These are phyloP conservation scores for Ophion ellenae DNA, from an alignment of 2,888 invertebrate genomes.

Conservation along the genomic window DNA sequence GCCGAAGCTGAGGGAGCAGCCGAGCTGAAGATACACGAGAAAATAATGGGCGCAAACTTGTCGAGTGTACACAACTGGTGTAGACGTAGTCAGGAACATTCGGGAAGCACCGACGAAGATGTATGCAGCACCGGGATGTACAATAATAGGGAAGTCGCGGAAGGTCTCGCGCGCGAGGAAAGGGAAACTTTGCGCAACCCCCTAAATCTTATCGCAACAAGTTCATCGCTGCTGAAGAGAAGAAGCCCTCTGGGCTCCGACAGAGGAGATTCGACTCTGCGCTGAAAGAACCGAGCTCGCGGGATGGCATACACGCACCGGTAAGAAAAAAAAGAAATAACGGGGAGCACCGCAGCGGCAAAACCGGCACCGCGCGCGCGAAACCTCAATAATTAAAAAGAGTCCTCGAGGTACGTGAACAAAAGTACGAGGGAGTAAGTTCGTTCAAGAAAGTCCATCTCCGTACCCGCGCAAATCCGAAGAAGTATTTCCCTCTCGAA, in stretches of 20 bases:
- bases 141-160: not conserved
- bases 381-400: no score
- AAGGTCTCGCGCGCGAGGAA: conserved; percentile 22
- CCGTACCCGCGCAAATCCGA: no score
- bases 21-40: conserved; percentile 44
- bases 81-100: not conserved
- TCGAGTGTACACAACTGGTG: conserved; percentile 48
- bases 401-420: no score
- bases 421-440: no score
- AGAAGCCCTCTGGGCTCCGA: not conserved
- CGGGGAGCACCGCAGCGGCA: no score
- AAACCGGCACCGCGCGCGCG: no score
- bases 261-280: not conserved
- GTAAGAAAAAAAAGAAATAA: no score
- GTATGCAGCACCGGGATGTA: not conserved
- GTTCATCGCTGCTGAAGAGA: conserved; percentile 62
- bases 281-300: not conserved
- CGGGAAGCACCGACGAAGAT: not conserved
- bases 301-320: not conserved
- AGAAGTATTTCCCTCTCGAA: no score
- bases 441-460: no score
- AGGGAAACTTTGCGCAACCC: conserved; percentile 64
- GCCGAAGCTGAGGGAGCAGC: conserved; percentile 25
- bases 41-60: conserved; percentile 62
- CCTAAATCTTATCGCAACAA: conserved; percentile 65